Percentiles rank a stretch among this genome's conserved stretches.
Conservation (phyloP, 2,888 invertebrate species). For the Urechis unicinctus region DNA sequence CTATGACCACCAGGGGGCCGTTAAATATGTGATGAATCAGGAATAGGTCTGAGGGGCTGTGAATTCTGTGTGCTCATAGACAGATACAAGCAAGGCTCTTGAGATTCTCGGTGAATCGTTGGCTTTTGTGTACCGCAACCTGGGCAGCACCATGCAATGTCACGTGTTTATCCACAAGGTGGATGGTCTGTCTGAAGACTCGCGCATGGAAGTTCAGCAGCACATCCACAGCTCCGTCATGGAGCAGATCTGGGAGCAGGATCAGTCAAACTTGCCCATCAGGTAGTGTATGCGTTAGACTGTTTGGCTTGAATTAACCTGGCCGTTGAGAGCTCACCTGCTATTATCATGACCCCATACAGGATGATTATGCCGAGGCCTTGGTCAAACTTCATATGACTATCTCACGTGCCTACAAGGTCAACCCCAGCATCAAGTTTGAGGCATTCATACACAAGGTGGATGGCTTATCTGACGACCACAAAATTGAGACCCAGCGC, state of each 20-base stretch:
- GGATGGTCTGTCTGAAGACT: slow-evolving; percentile 96
- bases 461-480: slow-evolving; percentile 96
- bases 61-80: too few species aligned
- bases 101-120: not conserved
- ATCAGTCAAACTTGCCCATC: slow-evolving; percentile 51
- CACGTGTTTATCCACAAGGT: slow-evolving; percentile 59
- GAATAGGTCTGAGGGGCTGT: too few species aligned
- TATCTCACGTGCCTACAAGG: slow-evolving; percentile 87
- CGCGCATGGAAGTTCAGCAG: slow-evolving; percentile 96
- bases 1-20: too few species aligned
- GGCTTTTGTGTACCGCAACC: not conserved
- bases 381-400: slow-evolving; percentile 85
- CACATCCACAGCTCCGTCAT: slow-evolving; percentile 95
- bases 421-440: slow-evolving; percentile 93
- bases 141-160: not conserved
- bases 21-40: too few species aligned
- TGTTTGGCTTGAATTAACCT: too few species aligned
- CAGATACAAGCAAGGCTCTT: not conserved
- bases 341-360: too few species aligned
- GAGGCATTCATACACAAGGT: slow-evolving; percentile 98
- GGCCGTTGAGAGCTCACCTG: too few species aligned
- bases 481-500: slow-evolving; percentile 97
- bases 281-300: too few species aligned
- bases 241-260: slow-evolving; percentile 85
- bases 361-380: slow-evolving; percentile 97